phyloP scores from a whole-genome alignment of 53 echinoderm and acorn worm species.

The Luidia sarsii region DNA sequence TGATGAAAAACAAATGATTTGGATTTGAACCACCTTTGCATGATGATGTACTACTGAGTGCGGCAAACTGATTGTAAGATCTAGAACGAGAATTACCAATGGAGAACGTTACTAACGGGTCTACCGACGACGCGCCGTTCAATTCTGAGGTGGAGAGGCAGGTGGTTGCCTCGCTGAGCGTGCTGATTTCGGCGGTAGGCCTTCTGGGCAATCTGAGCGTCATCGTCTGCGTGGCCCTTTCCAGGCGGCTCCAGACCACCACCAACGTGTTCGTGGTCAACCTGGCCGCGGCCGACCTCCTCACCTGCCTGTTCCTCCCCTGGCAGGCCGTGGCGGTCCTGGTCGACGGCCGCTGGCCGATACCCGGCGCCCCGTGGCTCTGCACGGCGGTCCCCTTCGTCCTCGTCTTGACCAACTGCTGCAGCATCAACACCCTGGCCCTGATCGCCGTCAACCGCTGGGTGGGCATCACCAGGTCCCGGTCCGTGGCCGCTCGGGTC shows the following conservation, averaged over 20 bases:
- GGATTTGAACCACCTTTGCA: too few species aligned
- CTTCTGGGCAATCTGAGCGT: conserved; percentile 41
- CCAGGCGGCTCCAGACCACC: conserved; percentile 33
- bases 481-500: conserved; percentile 33
- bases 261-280: conserved; percentile 63
- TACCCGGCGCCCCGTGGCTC: conserved; percentile 40
- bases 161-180: background rate
- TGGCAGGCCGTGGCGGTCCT: conserved; percentile 39
- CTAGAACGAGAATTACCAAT: too few species aligned
- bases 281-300: conserved; percentile 32
- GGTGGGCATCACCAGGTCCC: conserved; percentile 42
- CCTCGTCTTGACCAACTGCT: conserved; percentile 1
- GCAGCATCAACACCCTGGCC: conserved; percentile 57
- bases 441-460: conserved; percentile 51
- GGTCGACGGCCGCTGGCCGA: conserved; percentile 15
- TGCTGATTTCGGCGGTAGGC: conserved; percentile 6
- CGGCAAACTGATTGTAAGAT: too few species aligned
- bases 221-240: conserved; percentile 36
- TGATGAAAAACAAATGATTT: too few species aligned
- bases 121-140: too few species aligned
- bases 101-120: too few species aligned
- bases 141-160: conserved; percentile 28
- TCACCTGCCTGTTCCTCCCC: conserved; percentile 30
- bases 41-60: too few species aligned
- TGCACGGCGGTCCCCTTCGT: conserved; percentile 16